Conservation (phyloP, 2,888 invertebrate species). For the Mamestra brassicae region DNA sequence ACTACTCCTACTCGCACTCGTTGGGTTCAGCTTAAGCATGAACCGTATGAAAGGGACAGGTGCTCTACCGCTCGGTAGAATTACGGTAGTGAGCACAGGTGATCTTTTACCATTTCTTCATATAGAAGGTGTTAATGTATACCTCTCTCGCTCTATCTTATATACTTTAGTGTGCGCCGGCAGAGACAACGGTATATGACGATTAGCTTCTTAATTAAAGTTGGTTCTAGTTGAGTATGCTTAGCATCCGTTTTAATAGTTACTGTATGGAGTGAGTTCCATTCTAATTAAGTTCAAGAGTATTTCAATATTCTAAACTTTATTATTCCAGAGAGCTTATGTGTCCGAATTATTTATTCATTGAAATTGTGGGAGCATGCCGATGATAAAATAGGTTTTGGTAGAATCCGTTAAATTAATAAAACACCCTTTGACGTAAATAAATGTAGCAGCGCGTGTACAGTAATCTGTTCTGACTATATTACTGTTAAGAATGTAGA, state of each 20-base stretch:
- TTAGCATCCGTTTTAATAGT: slow-evolving; percentile 85
- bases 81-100: slow-evolving; percentile 91
- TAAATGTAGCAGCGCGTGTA: slow-evolving; percentile 33
- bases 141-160: slow-evolving; percentile 80
- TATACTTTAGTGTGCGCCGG: slow-evolving; percentile 56
- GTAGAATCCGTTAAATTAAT: slow-evolving; percentile 42
- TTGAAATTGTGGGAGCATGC: slow-evolving; percentile 68
- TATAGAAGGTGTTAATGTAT: slow-evolving; percentile 85
- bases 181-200: slow-evolving; percentile 77
- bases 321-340: slow-evolving; percentile 68
- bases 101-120: slow-evolving; percentile 89
- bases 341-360: slow-evolving; percentile 71
- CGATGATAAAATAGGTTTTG: slow-evolving; percentile 54
- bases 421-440: slow-evolving; percentile 52
- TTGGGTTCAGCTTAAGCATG: slow-evolving; percentile 89
- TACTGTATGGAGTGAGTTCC: slow-evolving; percentile 75
- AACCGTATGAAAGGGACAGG: slow-evolving; percentile 90
- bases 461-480: slow-evolving; percentile 46
- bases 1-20: slow-evolving; percentile 91
- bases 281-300: slow-evolving; percentile 82
- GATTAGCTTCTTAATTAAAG: slow-evolving; percentile 83
- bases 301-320: slow-evolving; percentile 77
- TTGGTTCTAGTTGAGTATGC: slow-evolving; percentile 84
- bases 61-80: slow-evolving; percentile 88
- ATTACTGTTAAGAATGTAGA: slow-evolving; percentile 28